Base-by-base conservation (phyloP, 1,140 invertebrate species). In the Drosophila nasuta region DNA sequence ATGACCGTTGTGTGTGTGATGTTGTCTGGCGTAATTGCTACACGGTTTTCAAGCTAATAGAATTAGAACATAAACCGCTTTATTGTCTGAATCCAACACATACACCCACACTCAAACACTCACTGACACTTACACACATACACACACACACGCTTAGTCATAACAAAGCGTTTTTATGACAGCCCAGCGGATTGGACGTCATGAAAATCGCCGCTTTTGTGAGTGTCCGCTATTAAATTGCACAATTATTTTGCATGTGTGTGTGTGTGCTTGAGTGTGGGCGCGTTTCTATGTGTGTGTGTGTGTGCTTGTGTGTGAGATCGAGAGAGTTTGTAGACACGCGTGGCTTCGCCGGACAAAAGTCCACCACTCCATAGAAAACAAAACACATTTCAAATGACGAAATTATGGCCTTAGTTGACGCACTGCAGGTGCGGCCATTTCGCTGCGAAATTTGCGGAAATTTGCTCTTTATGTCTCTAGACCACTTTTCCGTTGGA, bases 1-100 rank as follows among this genome's bases (percentile, higher is more conserved):
- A 13, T 57, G 49, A n/a, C 8, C 60, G 41, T 67, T 67, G 49
- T 38, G 71, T 43, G 64, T 78, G 48, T 30, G n/a, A 25, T 59
- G 56, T 75, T 76, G 67, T 80, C 69, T 60, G 70, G 30, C 54
- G 70, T 83, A 83, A 83, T 88, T 87, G 77, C 77, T 88, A 77
- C 80, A 83, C 80, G 74, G 73, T 70, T 74, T 79, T 79, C 69
- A 51, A 68, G 73, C 83, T 87, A 87, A 87, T 87, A 87, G 83
- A 87, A 87, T 87, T 87, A 88, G 83, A 83, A 64, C 80, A 87
- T 87, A 87, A 87, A 87, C 83, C 80, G 77, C 83, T 87, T 87
- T 83, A 88, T 87, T 80, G 80, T 72, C 79, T 56, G 79, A 71
- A 66, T 62, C 62, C 51, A 25, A 41, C 57, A 51, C 49, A 64